phyloP scores from a whole-genome alignment of 2,113 vertebrate species.

The Aegithalos caudatus region DNA sequence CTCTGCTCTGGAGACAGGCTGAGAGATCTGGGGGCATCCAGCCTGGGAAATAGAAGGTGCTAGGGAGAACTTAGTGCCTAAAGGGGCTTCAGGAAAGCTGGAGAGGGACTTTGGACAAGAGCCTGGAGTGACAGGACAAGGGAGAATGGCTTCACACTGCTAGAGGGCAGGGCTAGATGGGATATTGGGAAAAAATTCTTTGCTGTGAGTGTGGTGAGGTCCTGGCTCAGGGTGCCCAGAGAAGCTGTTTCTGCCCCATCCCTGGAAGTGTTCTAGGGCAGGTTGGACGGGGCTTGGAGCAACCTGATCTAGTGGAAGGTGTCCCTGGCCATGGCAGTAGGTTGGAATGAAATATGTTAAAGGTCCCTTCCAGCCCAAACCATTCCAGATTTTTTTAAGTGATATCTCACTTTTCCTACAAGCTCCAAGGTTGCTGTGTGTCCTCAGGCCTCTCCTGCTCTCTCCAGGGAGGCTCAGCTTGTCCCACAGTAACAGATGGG shows the following conservation, averaged over 20 bases:
- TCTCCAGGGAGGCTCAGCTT: background rate
- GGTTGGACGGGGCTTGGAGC: background rate
- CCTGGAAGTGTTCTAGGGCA: background rate
- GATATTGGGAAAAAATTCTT: background rate
- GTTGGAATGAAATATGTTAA: background rate
- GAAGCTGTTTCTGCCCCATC: background rate
- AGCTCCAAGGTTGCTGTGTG: background rate
- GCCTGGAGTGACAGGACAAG: background rate
- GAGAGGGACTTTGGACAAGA: background rate
- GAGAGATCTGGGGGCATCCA: background rate
- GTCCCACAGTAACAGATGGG: fast-evolving
- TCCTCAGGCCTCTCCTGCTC: background rate
- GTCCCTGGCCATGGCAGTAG: background rate
- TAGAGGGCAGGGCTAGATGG: background rate
- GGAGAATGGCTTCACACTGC: background rate
- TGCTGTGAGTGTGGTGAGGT: background rate
- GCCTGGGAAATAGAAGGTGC: background rate
- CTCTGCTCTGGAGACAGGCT: background rate
- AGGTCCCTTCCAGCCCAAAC: background rate
- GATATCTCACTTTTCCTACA: background rate
- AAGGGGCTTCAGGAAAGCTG: background rate
- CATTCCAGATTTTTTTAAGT: background rate
- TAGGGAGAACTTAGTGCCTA: background rate
- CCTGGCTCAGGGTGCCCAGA: background rate
- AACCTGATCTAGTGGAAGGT: background rate